A percentile compares a stretch with the other conserved stretches of the same genome.
These are phyloP conservation scores for Pseudomugil tenellus DNA, from an alignment of 2,797 vertebrate genomes.

Conservation along the genomic window DNA sequence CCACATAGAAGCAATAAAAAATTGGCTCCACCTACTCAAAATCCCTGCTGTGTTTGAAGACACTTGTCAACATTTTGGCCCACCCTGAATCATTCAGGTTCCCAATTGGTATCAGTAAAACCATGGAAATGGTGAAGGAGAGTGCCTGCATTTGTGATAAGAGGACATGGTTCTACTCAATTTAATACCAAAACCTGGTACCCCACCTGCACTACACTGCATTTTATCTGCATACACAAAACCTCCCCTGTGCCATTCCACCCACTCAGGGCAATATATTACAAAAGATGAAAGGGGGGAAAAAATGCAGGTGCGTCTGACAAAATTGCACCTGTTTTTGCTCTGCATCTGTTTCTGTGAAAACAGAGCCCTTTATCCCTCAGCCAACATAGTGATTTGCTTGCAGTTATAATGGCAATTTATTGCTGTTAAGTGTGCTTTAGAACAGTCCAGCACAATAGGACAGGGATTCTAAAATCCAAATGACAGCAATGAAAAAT, in stretches of 20 bases:
- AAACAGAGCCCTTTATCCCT: conserved; percentile 32
- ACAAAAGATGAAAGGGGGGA: conserved; percentile 32
- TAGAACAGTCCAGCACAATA: conserved; percentile 11
- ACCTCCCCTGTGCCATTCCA: conserved; percentile 18
- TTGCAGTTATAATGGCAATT: conserved; percentile 1
- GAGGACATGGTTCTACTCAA: conserved; percentile 10
- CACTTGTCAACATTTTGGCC: conserved; percentile 8
- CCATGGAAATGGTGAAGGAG: conserved; percentile 6
- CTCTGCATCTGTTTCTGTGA: conserved; percentile 26
- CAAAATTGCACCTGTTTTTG: conserved; percentile 31
- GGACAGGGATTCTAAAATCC: conserved; percentile 28
- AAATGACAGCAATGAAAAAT: conserved; percentile 43
- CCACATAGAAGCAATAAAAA: background rate
- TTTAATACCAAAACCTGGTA: conserved; percentile 32
- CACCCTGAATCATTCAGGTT: conserved; percentile 10
- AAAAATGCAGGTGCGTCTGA: conserved; percentile 35
- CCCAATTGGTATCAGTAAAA: conserved; percentile 14
- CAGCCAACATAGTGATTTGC: conserved; percentile 23
- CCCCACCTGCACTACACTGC: conserved; percentile 11
- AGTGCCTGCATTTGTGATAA: conserved; percentile 22
- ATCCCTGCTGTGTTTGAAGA: conserved; percentile 1
- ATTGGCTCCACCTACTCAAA: background rate
- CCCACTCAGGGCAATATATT: conserved; percentile 26
- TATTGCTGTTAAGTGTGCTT: conserved; percentile 7
- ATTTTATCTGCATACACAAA: conserved; percentile 43